These are phyloP conservation scores for Trididemnum nubilum DNA, from an alignment of 23 tunicate genomes.

Conservation along the genomic window DNA sequence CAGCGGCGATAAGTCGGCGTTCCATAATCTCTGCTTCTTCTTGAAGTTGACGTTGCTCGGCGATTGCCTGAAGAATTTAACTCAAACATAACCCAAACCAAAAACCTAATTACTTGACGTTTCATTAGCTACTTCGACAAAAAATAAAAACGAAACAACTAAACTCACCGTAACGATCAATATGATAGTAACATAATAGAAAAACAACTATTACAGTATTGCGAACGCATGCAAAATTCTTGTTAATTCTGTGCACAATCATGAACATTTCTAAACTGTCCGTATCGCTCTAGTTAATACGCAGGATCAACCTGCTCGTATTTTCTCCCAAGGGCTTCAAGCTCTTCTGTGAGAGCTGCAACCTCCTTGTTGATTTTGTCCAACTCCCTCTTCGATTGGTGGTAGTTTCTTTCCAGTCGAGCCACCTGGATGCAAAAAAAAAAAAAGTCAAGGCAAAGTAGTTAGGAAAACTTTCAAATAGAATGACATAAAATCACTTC, in stretches of 20 bases:
- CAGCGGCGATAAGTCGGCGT: conserved; percentile 90
- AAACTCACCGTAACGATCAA: neutral
- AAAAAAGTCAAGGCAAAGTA: neutral
- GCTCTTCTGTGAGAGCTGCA: conserved; percentile 69
- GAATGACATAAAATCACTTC: neutral
- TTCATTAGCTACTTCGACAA: neutral
- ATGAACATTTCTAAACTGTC: too few relatives aligned
- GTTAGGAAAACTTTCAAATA: conserved; percentile 9
- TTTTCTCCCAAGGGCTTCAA: conserved; percentile 73
- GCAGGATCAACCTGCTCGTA: conserved; percentile 98
- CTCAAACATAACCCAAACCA: too few relatives aligned
- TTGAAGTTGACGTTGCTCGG: conserved; percentile 95
- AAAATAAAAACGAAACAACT: neutral
- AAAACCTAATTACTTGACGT: too few relatives aligned
- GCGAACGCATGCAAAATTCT: too few relatives aligned
- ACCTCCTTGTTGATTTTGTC: conserved; percentile 94
- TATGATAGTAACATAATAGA: too few relatives aligned
- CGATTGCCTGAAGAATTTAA: too few relatives aligned
- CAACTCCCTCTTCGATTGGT: conserved; percentile 94
- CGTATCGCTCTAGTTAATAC: too few relatives aligned
- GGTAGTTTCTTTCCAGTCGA: conserved; percentile 82
- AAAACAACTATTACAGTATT: too few relatives aligned
- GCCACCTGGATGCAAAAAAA: conserved; percentile 57
- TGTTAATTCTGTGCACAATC: too few relatives aligned
- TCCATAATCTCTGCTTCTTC: conserved; percentile 99